A percentile compares a stretch with the other conserved stretches of the same genome.
These are phyloP conservation scores for Rhyzopertha dominica DNA, from an alignment of 1,140 invertebrate genomes.

Conservation along the genomic window DNA sequence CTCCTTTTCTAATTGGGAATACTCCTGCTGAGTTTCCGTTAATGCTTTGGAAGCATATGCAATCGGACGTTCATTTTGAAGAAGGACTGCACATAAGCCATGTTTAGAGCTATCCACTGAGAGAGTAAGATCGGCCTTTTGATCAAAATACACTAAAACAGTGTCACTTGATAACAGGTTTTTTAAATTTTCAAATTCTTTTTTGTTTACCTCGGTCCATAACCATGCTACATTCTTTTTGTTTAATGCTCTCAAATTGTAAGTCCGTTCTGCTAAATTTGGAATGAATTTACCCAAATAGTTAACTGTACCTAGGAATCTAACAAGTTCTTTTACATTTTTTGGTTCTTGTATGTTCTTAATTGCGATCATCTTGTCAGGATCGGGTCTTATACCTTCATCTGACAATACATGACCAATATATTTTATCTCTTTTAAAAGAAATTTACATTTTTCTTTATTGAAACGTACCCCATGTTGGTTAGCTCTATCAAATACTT, in stretches of 20 bases:
- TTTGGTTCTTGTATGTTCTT: slow-evolving; percentile 25
- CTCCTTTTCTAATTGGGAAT: slow-evolving; percentile 47
- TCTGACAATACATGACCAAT: slow-evolving; percentile 1
- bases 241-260: too few relatives aligned
- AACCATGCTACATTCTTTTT: too few relatives aligned
- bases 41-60: slow-evolving; percentile 40
- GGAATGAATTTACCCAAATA: too few relatives aligned
- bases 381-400: slow-evolving; percentile 8
- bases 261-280: too few relatives aligned
- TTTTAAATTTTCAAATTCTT: too few relatives aligned
- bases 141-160: slow-evolving; percentile 36
- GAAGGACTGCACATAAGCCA: slow-evolving; percentile 35
- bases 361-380: slow-evolving; percentile 24
- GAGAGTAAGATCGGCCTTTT: slow-evolving; percentile 27
- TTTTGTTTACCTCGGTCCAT: too few relatives aligned
- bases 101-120: slow-evolving; percentile 38
- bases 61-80: slow-evolving; percentile 38
- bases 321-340: slow-evolving; percentile 33
- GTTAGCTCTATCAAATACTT: slow-evolving; percentile 24
- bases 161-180: too few relatives aligned
- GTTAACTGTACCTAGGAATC: slow-evolving; percentile 36
- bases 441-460: slow-evolving; percentile 41
- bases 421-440: slow-evolving; percentile 29
- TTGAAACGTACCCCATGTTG: slow-evolving; percentile 22
- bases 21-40: slow-evolving; percentile 33